These are phyloP conservation scores for Sebastolobus altivelis DNA, from an alignment of 2,797 vertebrate genomes.

Conservation along the genomic window DNA sequence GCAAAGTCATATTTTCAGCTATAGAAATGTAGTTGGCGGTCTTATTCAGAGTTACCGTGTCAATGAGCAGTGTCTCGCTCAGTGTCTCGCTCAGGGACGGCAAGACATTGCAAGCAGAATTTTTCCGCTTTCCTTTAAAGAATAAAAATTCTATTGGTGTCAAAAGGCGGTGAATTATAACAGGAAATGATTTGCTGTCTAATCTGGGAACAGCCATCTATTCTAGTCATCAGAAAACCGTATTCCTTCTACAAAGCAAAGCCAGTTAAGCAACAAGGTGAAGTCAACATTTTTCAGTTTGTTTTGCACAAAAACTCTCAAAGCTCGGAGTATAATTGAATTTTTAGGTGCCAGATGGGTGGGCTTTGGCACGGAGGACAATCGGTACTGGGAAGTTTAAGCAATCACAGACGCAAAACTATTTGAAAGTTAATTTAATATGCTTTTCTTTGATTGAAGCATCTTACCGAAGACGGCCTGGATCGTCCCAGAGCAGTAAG, in stretches of 20 bases:
- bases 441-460: conserved; percentile 32
- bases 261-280: conserved; percentile 13
- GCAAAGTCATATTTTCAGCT: background rate
- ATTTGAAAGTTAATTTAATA: conserved; percentile 42
- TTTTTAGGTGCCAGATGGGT: conserved; percentile 64
- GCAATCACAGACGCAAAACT: conserved; percentile 9
- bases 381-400: conserved; percentile 23
- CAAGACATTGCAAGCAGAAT: background rate
- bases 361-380: conserved; percentile 50
- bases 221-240: conserved; percentile 15
- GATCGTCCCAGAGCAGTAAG: conserved; percentile 11
- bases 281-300: conserved; percentile 35
- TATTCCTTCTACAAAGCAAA: conserved; percentile 4
- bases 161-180: background rate
- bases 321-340: conserved; percentile 32
- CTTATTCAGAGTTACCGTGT: background rate
- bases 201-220: background rate
- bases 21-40: background rate
- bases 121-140: background rate
- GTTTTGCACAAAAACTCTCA: conserved; percentile 20
- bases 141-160: background rate
- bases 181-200: background rate
- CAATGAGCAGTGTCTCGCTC: background rate
- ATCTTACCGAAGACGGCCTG: conserved; percentile 4
- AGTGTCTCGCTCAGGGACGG: conserved; percentile 1